A percentile compares a stretch with the other conserved stretches of the same genome.
Evolutionary conservation across 2,888 invertebrate species (phyloP).

Genomic region (Epinotia ramella): DNA sequence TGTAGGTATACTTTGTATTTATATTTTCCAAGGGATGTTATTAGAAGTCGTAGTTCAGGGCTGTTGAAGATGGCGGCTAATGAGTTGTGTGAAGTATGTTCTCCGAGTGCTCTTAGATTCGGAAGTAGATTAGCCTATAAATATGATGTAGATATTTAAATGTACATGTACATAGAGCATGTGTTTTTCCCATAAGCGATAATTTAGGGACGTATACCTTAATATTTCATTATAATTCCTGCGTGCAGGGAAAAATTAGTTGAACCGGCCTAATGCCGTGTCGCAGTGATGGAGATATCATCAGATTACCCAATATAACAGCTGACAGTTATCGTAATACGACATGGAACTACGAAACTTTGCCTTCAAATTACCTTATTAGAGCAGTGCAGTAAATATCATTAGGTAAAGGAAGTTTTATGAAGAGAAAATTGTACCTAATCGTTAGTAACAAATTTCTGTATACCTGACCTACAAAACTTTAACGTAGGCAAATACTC

Average conservation of each 20-base stretch:
- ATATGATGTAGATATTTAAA: neutral
- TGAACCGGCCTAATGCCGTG: slow-evolving; percentile 16
- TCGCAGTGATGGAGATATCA: slow-evolving; percentile 38
- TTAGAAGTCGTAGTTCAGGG: slow-evolving; percentile 8
- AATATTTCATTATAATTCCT: slow-evolving; percentile 10
- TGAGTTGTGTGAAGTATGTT: slow-evolving; percentile 1
- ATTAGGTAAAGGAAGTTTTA: too few species aligned
- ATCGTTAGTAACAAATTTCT: too few species aligned
- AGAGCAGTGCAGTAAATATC: neutral
- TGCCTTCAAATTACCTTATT: slow-evolving; percentile 21
- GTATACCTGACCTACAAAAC: too few species aligned
- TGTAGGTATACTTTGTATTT: slow-evolving; percentile 7
- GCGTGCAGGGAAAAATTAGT: slow-evolving; percentile 29
- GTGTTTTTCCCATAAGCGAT: neutral
- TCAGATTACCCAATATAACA: slow-evolving; percentile 37
- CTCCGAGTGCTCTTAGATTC: neutral
- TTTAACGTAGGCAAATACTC: too few species aligned
- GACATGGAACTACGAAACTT: slow-evolving; percentile 30
- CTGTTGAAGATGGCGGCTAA: slow-evolving; percentile 4
- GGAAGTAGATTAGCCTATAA: neutral
- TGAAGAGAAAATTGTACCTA: neutral
- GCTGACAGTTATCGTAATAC: slow-evolving; percentile 34
- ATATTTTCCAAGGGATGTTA: slow-evolving; percentile 21
- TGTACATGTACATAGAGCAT: neutral
- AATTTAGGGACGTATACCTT: slow-evolving; percentile 1